Conservation (phyloP, 2,888 invertebrate species). For the Chrysopilus asiliformis region DNA sequence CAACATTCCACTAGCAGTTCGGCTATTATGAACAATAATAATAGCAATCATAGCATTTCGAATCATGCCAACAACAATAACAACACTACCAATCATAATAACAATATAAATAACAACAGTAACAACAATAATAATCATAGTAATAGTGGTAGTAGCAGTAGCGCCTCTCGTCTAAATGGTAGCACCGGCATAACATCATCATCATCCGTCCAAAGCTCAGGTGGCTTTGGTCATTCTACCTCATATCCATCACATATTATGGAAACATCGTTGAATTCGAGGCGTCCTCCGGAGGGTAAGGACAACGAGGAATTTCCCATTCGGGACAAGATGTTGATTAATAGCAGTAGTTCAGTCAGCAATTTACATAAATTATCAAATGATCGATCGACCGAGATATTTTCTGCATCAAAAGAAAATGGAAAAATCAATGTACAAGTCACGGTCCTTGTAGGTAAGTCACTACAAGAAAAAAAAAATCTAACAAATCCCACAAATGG, state of each 20-base stretch:
- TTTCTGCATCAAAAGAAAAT: conserved; percentile 47
- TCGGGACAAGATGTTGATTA: conserved; percentile 36
- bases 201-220: conserved; percentile 7
- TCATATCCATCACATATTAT: conserved; percentile 9
- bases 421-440: conserved; percentile 82
- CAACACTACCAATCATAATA: conserved; percentile 10
- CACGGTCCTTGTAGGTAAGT: conserved; percentile 60
- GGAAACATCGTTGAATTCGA: conserved; percentile 5
- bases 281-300: conserved; percentile 63
- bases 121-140: conserved; percentile 8
- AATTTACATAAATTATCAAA: conserved; percentile 11
- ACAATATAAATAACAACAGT: conserved; percentile 9
- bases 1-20: no score
- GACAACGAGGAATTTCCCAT: conserved; percentile 57
- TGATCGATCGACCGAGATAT: conserved; percentile 27
- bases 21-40: conserved; percentile 1
- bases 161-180: conserved; percentile 18
- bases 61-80: conserved; percentile 5
- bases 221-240: conserved; percentile 7
- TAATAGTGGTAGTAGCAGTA: conserved; percentile 10
- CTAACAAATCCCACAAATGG: no score
- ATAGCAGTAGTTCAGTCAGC: conserved; percentile 7
- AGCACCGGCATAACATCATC: conserved; percentile 12
- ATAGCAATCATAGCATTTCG: background rate
- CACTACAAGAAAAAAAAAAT: no score